Evolutionary conservation across 2,888 invertebrate species (phyloP).

Genomic region (Phasia obesa): DNA sequence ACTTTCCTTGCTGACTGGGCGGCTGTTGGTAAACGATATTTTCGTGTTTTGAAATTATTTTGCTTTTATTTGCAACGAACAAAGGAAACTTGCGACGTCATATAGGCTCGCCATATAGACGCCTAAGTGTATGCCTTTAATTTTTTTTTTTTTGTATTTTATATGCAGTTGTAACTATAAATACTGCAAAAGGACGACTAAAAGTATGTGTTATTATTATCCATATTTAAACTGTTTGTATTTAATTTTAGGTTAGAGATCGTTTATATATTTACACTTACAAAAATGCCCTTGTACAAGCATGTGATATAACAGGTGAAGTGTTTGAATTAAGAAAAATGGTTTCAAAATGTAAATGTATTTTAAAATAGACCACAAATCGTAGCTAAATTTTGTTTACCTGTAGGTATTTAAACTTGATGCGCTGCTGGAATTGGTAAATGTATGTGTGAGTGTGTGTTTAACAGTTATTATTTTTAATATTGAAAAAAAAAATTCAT

Average conservation of each 20-base stretch:
- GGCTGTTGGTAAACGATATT: constrained; percentile 23
- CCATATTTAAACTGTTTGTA: constrained; percentile 39
- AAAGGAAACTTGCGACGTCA: constrained; percentile 71
- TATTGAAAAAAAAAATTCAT: too few species aligned
- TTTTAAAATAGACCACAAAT: too few species aligned
- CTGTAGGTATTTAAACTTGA: too few species aligned
- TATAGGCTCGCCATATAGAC: constrained; percentile 73
- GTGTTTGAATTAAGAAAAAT: background rate
- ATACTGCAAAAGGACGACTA: background rate
- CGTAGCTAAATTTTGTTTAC: too few species aligned
- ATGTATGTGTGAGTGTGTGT: too few species aligned
- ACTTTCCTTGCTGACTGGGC: constrained; percentile 32
- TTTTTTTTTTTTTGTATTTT: constrained; percentile 37
- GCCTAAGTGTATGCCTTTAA: constrained; percentile 71
- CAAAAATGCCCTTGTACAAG: background rate
- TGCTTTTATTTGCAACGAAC: constrained; percentile 26
- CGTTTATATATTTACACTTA: background rate
- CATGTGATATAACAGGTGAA: background rate
- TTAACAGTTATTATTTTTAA: too few species aligned
- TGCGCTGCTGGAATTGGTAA: too few species aligned
- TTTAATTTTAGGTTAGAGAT: constrained; percentile 37
- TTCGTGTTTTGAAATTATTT: constrained; percentile 28
- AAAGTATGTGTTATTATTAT: background rate
- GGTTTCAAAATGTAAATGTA: background rate
- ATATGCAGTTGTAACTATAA: constrained; percentile 20